Base-by-base conservation (phyloP, 2,113 vertebrate genomes). In the Cebidichthys violaceus region DNA sequence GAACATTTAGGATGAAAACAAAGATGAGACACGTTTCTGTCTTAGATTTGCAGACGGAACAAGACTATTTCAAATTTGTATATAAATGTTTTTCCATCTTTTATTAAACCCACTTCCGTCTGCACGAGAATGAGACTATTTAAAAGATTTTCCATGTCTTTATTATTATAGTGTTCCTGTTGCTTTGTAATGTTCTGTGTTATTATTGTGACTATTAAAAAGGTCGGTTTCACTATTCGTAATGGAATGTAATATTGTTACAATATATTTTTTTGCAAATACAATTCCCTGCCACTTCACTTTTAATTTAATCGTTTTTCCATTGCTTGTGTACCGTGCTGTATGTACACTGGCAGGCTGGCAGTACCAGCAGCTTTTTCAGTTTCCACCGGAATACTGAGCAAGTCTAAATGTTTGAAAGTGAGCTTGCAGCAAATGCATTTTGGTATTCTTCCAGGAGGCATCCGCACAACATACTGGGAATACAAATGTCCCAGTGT, bases 401-500 rank as follows among this genome's bases (percentile, higher is more conserved):
- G 43, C 17, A 62, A 33, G 61, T 79, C 43, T 77, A 74, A 74
- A 64, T 74, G 37, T 50, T 60, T 86, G 52, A 66, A 72, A 50
- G 64, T 59, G 17, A 67, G 43, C 13, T 60, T 4, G 22, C 55
- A 50, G 9, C 39, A 70, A 14, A 39, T 82, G 9, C 64, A 22
- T 66, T 78, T 65, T 60, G 55, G 6, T 87, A 9, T 67, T 29
- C 33, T 37, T 69, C 67, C 39, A 66, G 41, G 72, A 62, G 61
- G 54, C 45, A 73, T 67, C 47, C 72, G 62, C 4, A 17, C 60
- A 57, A 60, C n/a, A 33, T 41, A 41, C 52, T 57, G 50, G 54
- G 54, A 79, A 80, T 37, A 29, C 35, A 79, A 69, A 78, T 59
- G 50, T 17, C 54, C 52, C 65, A 69, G 54, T 80, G 76, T 78